A percentile compares a stretch with the other conserved stretches of the same genome.
Conservation (phyloP, 1,140 invertebrate genomes). For the Drosophila lini region DNA sequence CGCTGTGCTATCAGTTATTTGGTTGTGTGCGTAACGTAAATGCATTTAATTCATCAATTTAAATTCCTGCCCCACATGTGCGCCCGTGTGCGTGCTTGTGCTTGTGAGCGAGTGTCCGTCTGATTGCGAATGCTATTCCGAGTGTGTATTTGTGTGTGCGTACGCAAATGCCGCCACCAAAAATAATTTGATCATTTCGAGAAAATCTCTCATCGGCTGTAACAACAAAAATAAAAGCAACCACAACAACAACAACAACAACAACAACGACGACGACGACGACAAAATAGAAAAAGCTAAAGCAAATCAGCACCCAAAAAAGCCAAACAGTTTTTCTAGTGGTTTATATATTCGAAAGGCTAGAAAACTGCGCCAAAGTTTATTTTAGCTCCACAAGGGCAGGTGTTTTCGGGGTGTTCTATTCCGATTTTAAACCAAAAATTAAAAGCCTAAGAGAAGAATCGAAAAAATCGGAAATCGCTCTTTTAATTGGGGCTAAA, state of each 20-base stretch:
- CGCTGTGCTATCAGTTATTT: conserved; percentile 26
- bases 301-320: conserved; percentile 13
- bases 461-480: conserved; percentile 3
- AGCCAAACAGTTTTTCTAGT: conserved; percentile 27
- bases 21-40: conserved; percentile 32
- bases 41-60: conserved; percentile 47
- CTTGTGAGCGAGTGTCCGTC: conserved; percentile 18
- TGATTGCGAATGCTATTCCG: conserved; percentile 29
- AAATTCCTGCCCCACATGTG: conserved; percentile 37
- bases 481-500: not conserved
- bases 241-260: not conserved
- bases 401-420: conserved; percentile 29
- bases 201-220: conserved; percentile 38
- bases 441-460: not conserved
- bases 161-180: conserved; percentile 40
- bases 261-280: conserved; percentile 3
- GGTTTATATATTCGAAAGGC: conserved; percentile 30
- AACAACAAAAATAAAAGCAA: conserved; percentile 21
- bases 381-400: conserved; percentile 45
- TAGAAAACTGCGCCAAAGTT: conserved; percentile 36
- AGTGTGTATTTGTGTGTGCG: conserved; percentile 29
- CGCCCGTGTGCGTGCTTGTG: conserved; percentile 11
- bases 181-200: conserved; percentile 49
- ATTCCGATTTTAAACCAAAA: conserved; percentile 23
- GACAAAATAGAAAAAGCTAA: conserved; percentile 2